Percentiles rank a stretch among this genome's conserved stretches.
Evolutionary conservation across 92 coral and sea anemone genomes (phyloP).

Genomic region (Palythoa heliodiscus): DNA sequence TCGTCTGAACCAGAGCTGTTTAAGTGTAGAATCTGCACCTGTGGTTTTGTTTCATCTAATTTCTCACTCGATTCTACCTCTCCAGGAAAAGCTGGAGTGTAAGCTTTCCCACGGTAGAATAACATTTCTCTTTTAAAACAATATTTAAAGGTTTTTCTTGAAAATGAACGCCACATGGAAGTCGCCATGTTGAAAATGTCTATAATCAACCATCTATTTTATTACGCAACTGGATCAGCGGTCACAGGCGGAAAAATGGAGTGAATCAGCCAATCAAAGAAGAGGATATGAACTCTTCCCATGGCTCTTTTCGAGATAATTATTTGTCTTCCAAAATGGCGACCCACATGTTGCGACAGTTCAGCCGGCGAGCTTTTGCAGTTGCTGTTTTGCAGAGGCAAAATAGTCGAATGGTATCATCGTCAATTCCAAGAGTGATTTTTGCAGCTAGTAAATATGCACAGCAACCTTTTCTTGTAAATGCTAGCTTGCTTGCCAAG

Average conservation of each 20-base stretch:
- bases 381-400: conserved; percentile 69
- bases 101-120: conserved; percentile 45
- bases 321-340: conserved; percentile 79
- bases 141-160: neutral
- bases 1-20: conserved; percentile 94
- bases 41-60: conserved; percentile 53
- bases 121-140: neutral
- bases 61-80: conserved; percentile 81
- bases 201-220: no score
- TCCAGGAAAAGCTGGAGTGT: conserved; percentile 83
- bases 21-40: conserved; percentile 80
- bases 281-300: conserved; percentile 51
- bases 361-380: conserved; percentile 62
- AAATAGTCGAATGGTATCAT: conserved; percentile 70
- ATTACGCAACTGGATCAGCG: conserved; percentile 23
- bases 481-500: conserved; percentile 47
- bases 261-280: conserved; percentile 9
- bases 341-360: conserved; percentile 88
- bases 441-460: conserved; percentile 66
- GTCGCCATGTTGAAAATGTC: conserved; percentile 52
- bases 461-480: conserved; percentile 69
- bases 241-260: neutral
- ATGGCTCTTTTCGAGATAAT: conserved; percentile 35
- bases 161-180: neutral
- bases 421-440: conserved; percentile 66